Evolutionary conservation across 2,797 vertebrate genomes (phyloP), one percentile per base, ranked within the genome.

Genomic region (Gymnocypris eckloni): DNA sequence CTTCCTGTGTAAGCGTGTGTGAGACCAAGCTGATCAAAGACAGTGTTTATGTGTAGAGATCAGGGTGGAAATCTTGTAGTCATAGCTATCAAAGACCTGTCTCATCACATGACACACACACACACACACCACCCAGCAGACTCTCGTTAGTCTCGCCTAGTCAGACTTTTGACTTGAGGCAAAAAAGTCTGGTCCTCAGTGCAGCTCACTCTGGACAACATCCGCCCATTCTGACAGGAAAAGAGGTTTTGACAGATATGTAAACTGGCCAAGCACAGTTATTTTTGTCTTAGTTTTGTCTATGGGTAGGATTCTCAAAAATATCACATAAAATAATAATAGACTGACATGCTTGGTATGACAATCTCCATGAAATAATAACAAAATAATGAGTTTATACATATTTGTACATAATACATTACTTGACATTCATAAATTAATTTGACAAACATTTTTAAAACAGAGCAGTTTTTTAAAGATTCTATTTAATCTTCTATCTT

Each of bases 51-150:
- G 64, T 84, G 71, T 80, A 54, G 71, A 41, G 81, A 86, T 45
- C 78, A 86, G 72, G 50, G 71, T 77, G 48, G 81, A 76, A 81
- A 80, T 37, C 22, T 72, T 88, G 67, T 69, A 86, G 61, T 84
- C 52, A 4, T 75, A 84, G 81, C 45, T 70, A 71, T 79, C 81
- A 87, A 71, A 83, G 73, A 64, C 73, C 33, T 59, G 79, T 45
- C 79, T 54, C 59, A 45, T 54, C 72, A 71, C 85, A 79, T 82
- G 64, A 76, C 28, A 33, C 28, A 33, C 28, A 33, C 28, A 33
- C 28, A 33, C 48, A 56, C 64, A 59, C 4, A 20, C 25, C 13
- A 9, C 25, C 28, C 69, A 20, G n/a, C 28, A 64, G 20, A 66
- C 54, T 61, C 69, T 79, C 43, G 81, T 85, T 79, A 78, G 83